A percentile compares a stretch with the other conserved stretches of the same genome.
Conservation (phyloP, 2,797 vertebrate species). For the Hypotaenidia okinawae region DNA sequence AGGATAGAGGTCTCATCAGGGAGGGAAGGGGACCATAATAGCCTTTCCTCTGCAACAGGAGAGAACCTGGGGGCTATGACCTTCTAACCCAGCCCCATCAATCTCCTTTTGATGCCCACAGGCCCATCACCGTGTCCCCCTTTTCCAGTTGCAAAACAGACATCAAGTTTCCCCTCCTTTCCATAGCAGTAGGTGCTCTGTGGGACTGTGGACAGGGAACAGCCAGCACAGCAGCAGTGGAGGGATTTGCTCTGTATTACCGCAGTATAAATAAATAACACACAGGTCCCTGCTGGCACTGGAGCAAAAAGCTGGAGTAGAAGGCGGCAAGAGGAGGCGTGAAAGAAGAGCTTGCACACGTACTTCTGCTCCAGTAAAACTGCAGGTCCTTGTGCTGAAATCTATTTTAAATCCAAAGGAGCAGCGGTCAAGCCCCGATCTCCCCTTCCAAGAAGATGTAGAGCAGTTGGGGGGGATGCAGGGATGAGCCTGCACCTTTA, state of each 20-base stretch:
- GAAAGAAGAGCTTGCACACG: not conserved
- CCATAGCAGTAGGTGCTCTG: not conserved
- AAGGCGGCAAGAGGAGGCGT: not conserved
- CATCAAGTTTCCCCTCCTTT: not conserved
- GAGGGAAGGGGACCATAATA: not conserved
- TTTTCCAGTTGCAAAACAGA: not conserved
- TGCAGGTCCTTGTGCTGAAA: not conserved
- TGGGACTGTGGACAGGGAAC: not conserved
- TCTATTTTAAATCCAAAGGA: not conserved
- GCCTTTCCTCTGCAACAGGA: not conserved
- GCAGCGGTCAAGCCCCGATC: not conserved
- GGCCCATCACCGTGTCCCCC: not conserved
- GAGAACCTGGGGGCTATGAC: not conserved
- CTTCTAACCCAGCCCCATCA: not conserved
- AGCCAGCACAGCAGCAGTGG: not conserved
- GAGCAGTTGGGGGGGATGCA: not conserved
- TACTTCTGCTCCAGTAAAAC: not conserved
- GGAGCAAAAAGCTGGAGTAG: not conserved
- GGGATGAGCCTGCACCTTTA: not conserved
- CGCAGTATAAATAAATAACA: conserved; percentile 21
- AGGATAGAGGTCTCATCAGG: not conserved
- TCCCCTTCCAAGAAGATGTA: not conserved
- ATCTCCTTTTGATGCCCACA: not conserved
- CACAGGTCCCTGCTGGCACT: not conserved
- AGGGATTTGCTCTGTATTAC: not conserved